phyloP scores from a whole-genome alignment of 1,140 invertebrate genomes.

The Pseudobourletiella spinata region DNA sequence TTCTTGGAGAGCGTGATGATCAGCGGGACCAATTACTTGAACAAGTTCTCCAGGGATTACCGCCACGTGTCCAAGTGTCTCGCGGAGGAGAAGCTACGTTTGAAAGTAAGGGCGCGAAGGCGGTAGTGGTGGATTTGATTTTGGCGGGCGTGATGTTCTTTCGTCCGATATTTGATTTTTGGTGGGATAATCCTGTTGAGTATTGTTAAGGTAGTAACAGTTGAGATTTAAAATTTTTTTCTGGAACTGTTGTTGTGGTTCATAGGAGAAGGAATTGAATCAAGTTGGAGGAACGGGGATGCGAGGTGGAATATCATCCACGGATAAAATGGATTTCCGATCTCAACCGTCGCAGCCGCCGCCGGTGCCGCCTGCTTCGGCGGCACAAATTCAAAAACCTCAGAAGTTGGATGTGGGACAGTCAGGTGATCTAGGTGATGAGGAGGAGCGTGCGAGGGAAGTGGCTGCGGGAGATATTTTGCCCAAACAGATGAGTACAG shows the following conservation, averaged over 20 bases:
- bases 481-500: conserved; percentile 27
- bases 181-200: too few species aligned
- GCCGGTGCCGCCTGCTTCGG: too few species aligned
- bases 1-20: conserved; percentile 74
- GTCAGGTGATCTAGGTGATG: background rate
- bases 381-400: too few species aligned
- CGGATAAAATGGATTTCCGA: too few species aligned
- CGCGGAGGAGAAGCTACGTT: conserved; percentile 58
- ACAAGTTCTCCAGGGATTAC: conserved; percentile 84
- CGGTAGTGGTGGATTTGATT: too few species aligned
- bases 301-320: background rate
- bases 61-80: conserved; percentile 71
- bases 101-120: conserved; percentile 79
- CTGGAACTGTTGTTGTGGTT: background rate
- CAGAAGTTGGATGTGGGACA: too few species aligned
- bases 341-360: too few species aligned
- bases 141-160: too few species aligned
- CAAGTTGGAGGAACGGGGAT: background rate
- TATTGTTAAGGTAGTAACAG: conserved; percentile 5
- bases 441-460: conserved; percentile 24
- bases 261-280: background rate
- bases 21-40: conserved; percentile 75
- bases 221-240: too few species aligned
- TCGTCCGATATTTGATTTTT: too few species aligned
- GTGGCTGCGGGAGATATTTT: conserved; percentile 17